Base-by-base conservation (phyloP, 2,888 invertebrate species). In the Dynastes maya region DNA sequence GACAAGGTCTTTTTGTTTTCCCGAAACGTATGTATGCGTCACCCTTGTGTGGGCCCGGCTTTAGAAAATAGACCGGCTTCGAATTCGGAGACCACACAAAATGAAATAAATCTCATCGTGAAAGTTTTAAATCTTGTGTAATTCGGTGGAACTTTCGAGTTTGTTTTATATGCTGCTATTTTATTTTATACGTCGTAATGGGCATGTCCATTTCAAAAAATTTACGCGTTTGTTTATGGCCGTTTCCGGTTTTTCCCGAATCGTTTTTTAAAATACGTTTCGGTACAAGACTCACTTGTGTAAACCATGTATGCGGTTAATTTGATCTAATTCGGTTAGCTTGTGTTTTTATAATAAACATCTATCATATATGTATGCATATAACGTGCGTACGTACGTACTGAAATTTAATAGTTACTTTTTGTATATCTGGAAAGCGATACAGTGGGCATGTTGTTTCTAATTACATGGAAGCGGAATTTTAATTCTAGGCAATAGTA, bases 121-220 rank as follows among this genome's bases (percentile, higher is more conserved):
- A 71, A 71, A 71, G 55, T 71, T 55, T 37, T 37, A 71, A 55
- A 71, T 71, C 55, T 71, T 55, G 71, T 71, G 71, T 71, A 71
- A 71, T 71, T 71, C 55, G 37, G 55, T 32, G 55, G 71, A 55
- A 71, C 55, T n/a, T 71, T 53, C 71, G n/a, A 55, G 51, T 68
- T 51, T 68, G 68, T 71, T 55, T 71, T 45, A 45, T 71, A 58
- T 16, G 8, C 71, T 16, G 13, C 13, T 8, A 45, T 45, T 45
- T 45, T 45, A 55, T 32, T 71, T 71, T 71, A 71, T 71, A 71
- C 71, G 53, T 29, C 53, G 53, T 71, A 71, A 55, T 71, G 55
- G 53, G n/a, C 32, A 71, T 71, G 71, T 55, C 71, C 71, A 55
- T 71, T 71, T 55, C 45, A 8, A 45, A 32, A 71, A 71, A 55